Percentiles rank a stretch among this genome's conserved stretches.
phyloP scores from a whole-genome alignment of 2,113 vertebrate species.

The Antennarius striatus region DNA sequence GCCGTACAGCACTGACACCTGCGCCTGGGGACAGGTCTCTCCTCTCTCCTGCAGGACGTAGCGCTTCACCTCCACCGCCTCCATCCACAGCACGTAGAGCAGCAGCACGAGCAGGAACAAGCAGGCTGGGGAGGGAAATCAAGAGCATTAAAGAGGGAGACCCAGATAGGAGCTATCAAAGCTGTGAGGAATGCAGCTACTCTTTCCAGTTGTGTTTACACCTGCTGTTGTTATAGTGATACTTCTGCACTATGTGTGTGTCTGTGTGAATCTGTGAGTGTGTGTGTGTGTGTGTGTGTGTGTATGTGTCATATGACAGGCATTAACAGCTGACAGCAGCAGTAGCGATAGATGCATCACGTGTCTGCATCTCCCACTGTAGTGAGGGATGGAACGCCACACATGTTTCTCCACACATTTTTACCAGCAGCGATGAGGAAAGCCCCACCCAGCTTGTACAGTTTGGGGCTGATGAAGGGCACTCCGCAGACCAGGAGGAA shows the following conservation, averaged over 20 bases:
- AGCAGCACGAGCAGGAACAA: constrained; percentile 81
- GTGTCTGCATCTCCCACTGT: constrained; percentile 16
- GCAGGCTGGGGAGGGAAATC: constrained; percentile 69
- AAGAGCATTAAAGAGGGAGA: constrained; percentile 2
- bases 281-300: no score
- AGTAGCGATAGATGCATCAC: constrained; percentile 14
- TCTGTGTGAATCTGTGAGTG: constrained; percentile 23
- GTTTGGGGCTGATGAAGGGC: constrained; percentile 81
- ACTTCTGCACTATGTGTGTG: constrained; percentile 20
- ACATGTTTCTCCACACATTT: constrained; percentile 16
- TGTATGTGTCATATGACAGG: constrained; percentile 51
- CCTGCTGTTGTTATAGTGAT: constrained; percentile 46
- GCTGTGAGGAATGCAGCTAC: constrained; percentile 35
- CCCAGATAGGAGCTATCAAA: constrained; percentile 13
- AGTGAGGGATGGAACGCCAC: constrained; percentile 1
- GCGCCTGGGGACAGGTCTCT: constrained; percentile 62
- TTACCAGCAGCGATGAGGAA: constrained; percentile 85
- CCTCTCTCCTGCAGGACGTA: constrained; percentile 86
- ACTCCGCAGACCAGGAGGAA: constrained; percentile 85
- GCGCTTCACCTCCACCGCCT: constrained; percentile 83
- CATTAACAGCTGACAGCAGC: constrained; percentile 61
- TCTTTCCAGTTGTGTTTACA: constrained; percentile 54
- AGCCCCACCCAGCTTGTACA: constrained; percentile 83
- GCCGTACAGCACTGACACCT: constrained; percentile 81
- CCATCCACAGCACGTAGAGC: constrained; percentile 89